Base-by-base conservation (phyloP, 2,113 vertebrate genomes). In the Scomber japonicus region DNA sequence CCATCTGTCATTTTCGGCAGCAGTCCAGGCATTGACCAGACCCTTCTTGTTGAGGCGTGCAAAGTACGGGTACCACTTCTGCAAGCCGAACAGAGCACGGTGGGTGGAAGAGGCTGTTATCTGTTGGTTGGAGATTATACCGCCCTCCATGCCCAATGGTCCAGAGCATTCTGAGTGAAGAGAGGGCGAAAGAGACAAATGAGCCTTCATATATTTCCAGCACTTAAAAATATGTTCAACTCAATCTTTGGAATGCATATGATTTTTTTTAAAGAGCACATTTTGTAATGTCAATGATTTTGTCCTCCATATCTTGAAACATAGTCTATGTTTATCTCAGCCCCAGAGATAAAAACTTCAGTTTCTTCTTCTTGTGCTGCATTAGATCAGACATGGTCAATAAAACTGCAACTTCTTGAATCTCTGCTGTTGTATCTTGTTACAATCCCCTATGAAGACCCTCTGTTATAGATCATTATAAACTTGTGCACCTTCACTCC, bases 61-160 rank as follows among this genome's bases (percentile, higher is more conserved):
- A 72, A 98, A 99, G 94, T 99, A 99, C 0, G 98, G 97, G 76
- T 99, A 99, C 98, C 98, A 99, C 81, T 99, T 99, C 95, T 99
- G 98, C 78, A 99, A 95, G 53, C 98, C 98, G 35, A 99, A 99
- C 73, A 99, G 96, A 85, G 98, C 98, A 19, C 97, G 96, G 88
- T 99, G 98, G 49, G 98, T 99, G 78, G 98, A 99, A 0, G 98
- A 99, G 2, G 98, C 98, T 31, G 97, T 99, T 80, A 99, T 99
- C 86, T 99, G 98, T 80, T 99, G 97, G 94, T 99, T 99, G 87
- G 98, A 97, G 92, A 99, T 98, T 81, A 99, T 98, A 35, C 98
- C 98, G 44, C 98, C 98, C 93, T 99, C 98, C 92, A 99, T 98
- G 76, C 98, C 98, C 71, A 99, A 90, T 53, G 98, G 97, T 40